Base-by-base conservation (phyloP, 2,113 vertebrate species). In the Percopsis transmontana region DNA sequence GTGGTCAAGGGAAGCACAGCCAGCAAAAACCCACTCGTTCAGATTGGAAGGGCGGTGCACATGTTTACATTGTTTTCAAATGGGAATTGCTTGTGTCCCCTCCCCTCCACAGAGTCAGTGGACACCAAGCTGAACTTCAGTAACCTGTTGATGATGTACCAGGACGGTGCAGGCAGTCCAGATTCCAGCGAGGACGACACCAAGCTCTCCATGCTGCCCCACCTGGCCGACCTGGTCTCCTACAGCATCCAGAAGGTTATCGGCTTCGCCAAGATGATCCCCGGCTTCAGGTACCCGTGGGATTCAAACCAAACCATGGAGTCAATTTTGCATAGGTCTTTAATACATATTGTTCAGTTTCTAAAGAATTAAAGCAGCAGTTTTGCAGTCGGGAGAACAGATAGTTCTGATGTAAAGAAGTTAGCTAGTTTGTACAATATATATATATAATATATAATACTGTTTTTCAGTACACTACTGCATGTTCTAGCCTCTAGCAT, bases 191-290 rank as follows among this genome's bases (percentile, higher is more conserved):
- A 91, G 75, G 88, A 91, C 15, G 89, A 84, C 88, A 85, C 2
- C 66, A 91, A 62, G 89, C 80, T 97, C 16, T 93, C 96, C 72
- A 99, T 99, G 97, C 89, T 99, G 27, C 97, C 97, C 2, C 97
- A 99, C 80, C 76, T 99, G 83, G 95, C 95, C 1, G 97, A 98
- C 81, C 91, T 99, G 79, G 96, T 99, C 74, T 97, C 96, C 79
- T 98, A 98, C 90, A 99, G 97, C 90, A 99, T 99, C 66, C 96
- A 99, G 89, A 98, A 98, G 87, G 96, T 98, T 74, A 95, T 98
- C 0, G 94, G 95, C 75, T 99, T 99, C 59, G 97, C 97, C 82
- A 99, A 99, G 84, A 98, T 96, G 95, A 97, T 99, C 81, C 97
- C 97, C 0, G 97, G 97, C 0, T 98, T 99, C 92, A 97, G 94